These are phyloP conservation scores for Mya arenaria DNA, from an alignment of 1,140 invertebrate genomes.

Conservation along the genomic window DNA sequence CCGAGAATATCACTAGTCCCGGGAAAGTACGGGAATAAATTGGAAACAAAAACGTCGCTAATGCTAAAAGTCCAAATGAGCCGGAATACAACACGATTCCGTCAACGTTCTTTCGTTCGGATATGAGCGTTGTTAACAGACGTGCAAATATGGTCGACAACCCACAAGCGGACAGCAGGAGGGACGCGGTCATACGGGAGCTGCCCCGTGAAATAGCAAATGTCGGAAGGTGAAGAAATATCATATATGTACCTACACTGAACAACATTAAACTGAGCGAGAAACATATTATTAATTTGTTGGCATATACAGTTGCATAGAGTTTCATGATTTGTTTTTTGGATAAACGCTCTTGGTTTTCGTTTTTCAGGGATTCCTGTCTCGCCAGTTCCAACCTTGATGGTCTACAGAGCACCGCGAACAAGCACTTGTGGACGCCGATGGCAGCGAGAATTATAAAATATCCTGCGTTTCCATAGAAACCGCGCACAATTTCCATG, in stretches of 20 bases:
- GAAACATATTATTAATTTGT: conserved; percentile 52
- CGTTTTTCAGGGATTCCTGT: conserved; percentile 33
- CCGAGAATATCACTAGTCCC: conserved; percentile 46
- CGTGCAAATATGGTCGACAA: conserved; percentile 39
- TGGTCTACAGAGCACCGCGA: conserved; percentile 49
- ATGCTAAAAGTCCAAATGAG: conserved; percentile 42
- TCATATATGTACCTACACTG: conserved; percentile 54
- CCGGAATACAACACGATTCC: conserved; percentile 50
- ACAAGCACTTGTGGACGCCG: conserved; percentile 49
- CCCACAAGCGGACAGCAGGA: conserved; percentile 41
- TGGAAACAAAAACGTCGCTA: conserved; percentile 52
- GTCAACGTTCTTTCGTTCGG: conserved; percentile 43
- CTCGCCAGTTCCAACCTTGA: conserved; percentile 40
- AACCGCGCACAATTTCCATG: conserved; percentile 39
- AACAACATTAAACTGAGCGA: conserved; percentile 51
- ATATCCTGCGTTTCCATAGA: conserved; percentile 48
- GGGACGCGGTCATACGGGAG: neutral
- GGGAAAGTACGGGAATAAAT: conserved; percentile 37
- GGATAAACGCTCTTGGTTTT: conserved; percentile 31
- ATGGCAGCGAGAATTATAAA: conserved; percentile 53
- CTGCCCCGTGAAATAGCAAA: conserved; percentile 26
- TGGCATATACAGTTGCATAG: conserved; percentile 49
- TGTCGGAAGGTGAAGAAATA: conserved; percentile 53
- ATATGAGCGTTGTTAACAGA: conserved; percentile 22
- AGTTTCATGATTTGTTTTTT: conserved; percentile 25